Base-by-base conservation (phyloP, 2,888 invertebrate genomes). In the Carterocephalus palaemon region DNA sequence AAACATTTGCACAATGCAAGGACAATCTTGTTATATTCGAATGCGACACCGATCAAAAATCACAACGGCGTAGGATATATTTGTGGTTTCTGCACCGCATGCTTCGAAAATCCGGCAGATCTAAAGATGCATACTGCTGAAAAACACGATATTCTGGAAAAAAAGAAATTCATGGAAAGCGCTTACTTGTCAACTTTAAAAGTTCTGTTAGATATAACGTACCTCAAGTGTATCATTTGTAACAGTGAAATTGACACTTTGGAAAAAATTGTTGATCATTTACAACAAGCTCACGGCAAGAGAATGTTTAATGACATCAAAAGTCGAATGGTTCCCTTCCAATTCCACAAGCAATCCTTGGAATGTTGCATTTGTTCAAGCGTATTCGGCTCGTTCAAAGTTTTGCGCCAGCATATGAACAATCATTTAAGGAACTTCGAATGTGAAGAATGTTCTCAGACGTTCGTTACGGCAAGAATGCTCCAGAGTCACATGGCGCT, bases 391-490 rank as follows among this genome's bases (percentile, higher is more conserved):
- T 47, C 47, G 9, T 58, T 59, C 19, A 55, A 52, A 42, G 29
- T 43, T 28, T 48, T 80, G 1, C 64, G 68, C 4, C 68, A 70
- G 26, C 81, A 80, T 17, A 79, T 80, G 79, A 74, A 77, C 38
- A 57, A 54, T 0, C 80, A 79, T 54, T 75, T 60, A 7, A 60
- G 66, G 15, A 75, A 73, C 47, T 73, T 57, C 32, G 48, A 67
- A 2, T 81, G 80, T 31, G 59, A 66, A 0, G 45, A 60, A 0
- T 70, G 70, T 17, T 52, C 57, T 9, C 43, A 48, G 1, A 59
- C 61, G 1, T 70, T 62, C 26, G 48, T 60, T 1, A 62, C 58
- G 10, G 49, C 49, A 2, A 46, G 53, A 9, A 47, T 51, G 4
- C 24, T 53, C 5, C 29, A 41, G 4, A 53, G 47, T 10, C 59